Evolutionary conservation across 2,113 vertebrate genomes (phyloP), one percentile per base, ranked within the genome.

Genomic region (Zonotrichia leucophrys): DNA sequence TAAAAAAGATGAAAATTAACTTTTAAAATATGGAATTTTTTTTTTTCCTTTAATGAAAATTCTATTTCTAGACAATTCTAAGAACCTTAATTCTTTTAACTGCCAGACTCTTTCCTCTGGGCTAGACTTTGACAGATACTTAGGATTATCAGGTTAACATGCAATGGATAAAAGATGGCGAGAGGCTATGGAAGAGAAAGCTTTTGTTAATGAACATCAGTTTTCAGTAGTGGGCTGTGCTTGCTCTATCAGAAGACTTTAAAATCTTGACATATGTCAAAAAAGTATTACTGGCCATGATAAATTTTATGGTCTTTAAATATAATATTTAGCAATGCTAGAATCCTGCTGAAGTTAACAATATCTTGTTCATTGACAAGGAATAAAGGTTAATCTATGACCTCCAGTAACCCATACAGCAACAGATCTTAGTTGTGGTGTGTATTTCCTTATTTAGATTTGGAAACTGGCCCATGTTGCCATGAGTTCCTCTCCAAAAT

Each of bases 61-160:
- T 87, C 83, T 92, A 78, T 96, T 96, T 94, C 80, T 89, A 87
- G 86, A 64, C 82, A 63, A 88, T 83, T 83, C 31, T 81, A 89
- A 95, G 80, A 91, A 75, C 44, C 24, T 67, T 83, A 92, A 89
- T 83, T 94, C 80, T 90, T 90, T 70, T 72, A 62, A 67, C 70
- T 97, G 70, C 67, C 83, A 82, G 56, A 92, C 49, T 68, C 41
- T 81, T 97, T 94, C 89, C 62, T 95, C 73, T 82, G 56, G 53
- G 58, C 77, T 92, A 78, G 49, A 46, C 41, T 94, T 78, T 91
- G 93, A 89, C 74, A 95, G 84, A 72, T 89, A 69, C n/a, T 91
- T 84, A 82, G 87, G 84, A 84, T 95, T 94, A 87, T 96, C 80
- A 82, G 83, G 55, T 89, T 89, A 64, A 31, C 37, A 35, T 69